phyloP scores from a whole-genome alignment of 2,888 invertebrate genomes.

The Cheilosia scutellata region DNA sequence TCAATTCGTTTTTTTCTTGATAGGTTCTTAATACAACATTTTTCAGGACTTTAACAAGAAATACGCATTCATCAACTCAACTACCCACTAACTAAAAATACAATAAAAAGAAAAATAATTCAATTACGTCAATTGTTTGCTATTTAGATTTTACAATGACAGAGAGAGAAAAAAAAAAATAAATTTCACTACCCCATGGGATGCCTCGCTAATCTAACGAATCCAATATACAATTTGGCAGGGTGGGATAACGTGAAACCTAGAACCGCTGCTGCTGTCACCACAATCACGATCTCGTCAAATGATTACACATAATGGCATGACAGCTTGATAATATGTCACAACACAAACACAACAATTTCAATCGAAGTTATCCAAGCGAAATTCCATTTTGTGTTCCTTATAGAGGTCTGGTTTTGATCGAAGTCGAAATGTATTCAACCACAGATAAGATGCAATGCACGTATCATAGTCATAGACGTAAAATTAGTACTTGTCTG shows the following conservation, averaged over 20 bases:
- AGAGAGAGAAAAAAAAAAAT: neutral
- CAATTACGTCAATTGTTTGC: constrained; percentile 48
- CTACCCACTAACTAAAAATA: neutral
- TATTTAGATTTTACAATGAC: constrained; percentile 20
- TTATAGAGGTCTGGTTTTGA: constrained; percentile 29
- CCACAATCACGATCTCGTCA: constrained; percentile 62
- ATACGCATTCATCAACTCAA: constrained; percentile 4
- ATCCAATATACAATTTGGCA: constrained; percentile 41
- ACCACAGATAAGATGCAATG: constrained; percentile 20
- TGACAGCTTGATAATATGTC: constrained; percentile 41
- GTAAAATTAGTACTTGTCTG: constrained; percentile 16
- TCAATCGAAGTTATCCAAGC: constrained; percentile 31
- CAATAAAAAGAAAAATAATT: constrained; percentile 13
- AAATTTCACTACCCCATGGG: constrained; percentile 29
- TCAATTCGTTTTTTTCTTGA: neutral
- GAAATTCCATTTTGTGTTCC: constrained; percentile 21
- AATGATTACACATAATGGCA: constrained; percentile 52
- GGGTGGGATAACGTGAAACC: constrained; percentile 44
- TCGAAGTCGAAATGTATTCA: constrained; percentile 11
- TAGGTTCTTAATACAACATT: neutral
- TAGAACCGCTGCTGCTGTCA: constrained; percentile 33
- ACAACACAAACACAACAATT: neutral
- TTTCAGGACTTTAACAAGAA: neutral
- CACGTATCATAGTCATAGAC: constrained; percentile 1
- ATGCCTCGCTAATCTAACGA: constrained; percentile 37